Conservation (phyloP, 2,797 vertebrate species). For the Threskiornis aethiopicus region DNA sequence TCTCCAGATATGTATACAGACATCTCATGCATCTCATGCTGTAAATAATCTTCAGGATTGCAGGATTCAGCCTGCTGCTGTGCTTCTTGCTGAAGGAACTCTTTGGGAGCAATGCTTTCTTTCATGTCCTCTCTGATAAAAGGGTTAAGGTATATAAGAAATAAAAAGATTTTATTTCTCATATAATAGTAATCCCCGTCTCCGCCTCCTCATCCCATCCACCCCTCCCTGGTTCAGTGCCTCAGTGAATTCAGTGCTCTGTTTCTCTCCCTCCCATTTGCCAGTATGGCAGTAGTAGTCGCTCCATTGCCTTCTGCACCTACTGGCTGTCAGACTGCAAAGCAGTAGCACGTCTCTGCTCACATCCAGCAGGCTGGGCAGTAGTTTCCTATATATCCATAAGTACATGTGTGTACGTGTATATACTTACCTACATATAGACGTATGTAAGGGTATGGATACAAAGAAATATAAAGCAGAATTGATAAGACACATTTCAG, state of each 20-base stretch:
- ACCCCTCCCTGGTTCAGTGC: neutral
- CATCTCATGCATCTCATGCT: neutral
- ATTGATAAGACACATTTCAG: neutral
- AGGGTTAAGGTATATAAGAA: neutral
- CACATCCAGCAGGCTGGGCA: neutral
- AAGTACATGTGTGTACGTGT: rapidly evolving
- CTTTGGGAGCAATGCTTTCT: neutral
- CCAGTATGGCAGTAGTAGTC: neutral
- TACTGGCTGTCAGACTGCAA: neutral
- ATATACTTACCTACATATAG: neutral
- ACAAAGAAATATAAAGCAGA: neutral
- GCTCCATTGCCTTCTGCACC: neutral
- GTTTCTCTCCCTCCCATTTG: neutral
- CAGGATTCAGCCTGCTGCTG: neutral
- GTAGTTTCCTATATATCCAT: neutral
- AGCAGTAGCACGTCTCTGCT: neutral
- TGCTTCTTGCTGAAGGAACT: neutral
- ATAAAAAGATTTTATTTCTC: neutral
- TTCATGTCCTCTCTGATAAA: neutral
- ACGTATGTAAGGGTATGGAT: neutral
- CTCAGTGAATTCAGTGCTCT: neutral
- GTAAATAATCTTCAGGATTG: neutral
- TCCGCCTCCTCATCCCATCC: neutral
- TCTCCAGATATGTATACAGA: neutral
- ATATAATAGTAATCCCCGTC: neutral